phyloP scores from a whole-genome alignment of 2,888 invertebrate genomes.

The Polydrusus pterygomalis region DNA sequence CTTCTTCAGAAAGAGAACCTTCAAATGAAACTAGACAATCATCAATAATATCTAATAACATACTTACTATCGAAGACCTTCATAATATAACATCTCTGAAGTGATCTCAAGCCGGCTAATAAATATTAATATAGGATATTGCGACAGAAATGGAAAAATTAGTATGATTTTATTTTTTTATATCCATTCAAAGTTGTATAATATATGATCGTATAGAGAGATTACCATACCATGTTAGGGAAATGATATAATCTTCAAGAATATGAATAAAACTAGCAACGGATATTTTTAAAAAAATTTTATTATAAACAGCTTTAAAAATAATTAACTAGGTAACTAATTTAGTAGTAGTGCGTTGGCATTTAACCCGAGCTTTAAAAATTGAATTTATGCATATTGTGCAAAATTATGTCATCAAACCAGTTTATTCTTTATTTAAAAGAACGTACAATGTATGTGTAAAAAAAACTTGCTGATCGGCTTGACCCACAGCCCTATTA shows the following conservation, averaged over 20 bases:
- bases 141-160: slow-evolving; percentile 8
- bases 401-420: background rate
- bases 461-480: too few relatives aligned
- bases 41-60: slow-evolving; percentile 16
- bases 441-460: too few relatives aligned
- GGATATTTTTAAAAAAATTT: background rate
- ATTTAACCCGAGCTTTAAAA: background rate
- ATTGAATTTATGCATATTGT: background rate
- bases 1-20: background rate
- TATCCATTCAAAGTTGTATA: slow-evolving; percentile 1
- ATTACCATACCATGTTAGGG: background rate
- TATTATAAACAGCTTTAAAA: background rate
- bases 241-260: background rate
- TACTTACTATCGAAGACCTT: slow-evolving; percentile 10
- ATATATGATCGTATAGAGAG: background rate
- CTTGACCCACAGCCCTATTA: too few relatives aligned
- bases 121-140: slow-evolving; percentile 42
- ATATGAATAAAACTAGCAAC: background rate
- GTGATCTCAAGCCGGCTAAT: slow-evolving; percentile 10
- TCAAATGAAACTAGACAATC: background rate
- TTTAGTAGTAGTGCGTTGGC: background rate
- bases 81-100: slow-evolving; percentile 10
- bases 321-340: background rate
- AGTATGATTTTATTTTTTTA: slow-evolving; percentile 29
- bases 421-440: background rate